A percentile compares a stretch with the other conserved stretches of the same genome.
Evolutionary conservation across 2,113 vertebrate species (phyloP).

Genomic region (Esox niger): DNA sequence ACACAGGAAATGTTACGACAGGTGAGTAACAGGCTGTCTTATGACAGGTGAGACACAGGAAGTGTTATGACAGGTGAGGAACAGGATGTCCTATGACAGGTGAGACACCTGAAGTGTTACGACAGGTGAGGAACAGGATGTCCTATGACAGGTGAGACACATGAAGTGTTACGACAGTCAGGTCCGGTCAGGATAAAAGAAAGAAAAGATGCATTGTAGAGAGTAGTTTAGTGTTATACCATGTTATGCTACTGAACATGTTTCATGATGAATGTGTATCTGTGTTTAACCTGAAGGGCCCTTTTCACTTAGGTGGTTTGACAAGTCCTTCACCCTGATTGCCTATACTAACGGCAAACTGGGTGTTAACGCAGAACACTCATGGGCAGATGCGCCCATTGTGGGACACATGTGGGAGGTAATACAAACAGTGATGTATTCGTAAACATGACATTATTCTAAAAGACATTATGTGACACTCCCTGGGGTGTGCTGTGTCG

Average conservation of each 20-base stretch:
- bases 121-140: no score
- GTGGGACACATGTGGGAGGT: constrained; percentile 93
- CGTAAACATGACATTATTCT: no score
- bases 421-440: constrained; percentile 31
- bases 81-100: neutral
- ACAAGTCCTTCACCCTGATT: constrained; percentile 87
- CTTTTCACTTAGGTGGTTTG: constrained; percentile 81
- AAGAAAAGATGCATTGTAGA: no score
- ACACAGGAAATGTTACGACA: constrained; percentile 88
- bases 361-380: constrained; percentile 83
- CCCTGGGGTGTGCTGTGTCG: neutral
- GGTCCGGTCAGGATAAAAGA: no score
- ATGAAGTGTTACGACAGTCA: constrained; percentile 89
- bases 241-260: neutral
- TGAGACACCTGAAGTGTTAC: no score
- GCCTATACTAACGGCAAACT: constrained; percentile 85
- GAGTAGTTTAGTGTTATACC: neutral
- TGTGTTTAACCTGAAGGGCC: neutral
- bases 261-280: neutral
- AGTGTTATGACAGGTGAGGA: no score
- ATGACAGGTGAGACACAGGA: neutral
- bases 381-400: constrained; percentile 88
- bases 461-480: no score
- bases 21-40: constrained; percentile 61
- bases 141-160: constrained; percentile 30